phyloP scores from a whole-genome alignment of 2,113 vertebrate genomes.

The Pantherophis guttatus region DNA sequence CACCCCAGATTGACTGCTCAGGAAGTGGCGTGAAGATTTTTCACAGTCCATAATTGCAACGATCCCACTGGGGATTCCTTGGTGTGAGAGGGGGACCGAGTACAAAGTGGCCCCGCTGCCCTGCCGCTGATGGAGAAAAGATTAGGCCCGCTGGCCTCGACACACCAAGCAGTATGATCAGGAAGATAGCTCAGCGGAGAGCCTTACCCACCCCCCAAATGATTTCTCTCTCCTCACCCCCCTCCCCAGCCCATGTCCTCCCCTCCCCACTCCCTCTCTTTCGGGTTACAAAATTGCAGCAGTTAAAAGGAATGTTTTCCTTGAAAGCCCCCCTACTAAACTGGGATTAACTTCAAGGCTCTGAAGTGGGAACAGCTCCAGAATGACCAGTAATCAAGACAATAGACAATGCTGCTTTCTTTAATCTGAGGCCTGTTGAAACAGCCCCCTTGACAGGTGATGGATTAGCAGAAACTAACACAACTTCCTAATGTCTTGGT shows the following conservation, averaged over 20 bases:
- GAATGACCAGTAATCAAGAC: constrained; percentile 19
- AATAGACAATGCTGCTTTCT: constrained; percentile 37
- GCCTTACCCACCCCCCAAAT: background rate
- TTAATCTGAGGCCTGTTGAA: constrained; percentile 27
- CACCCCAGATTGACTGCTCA: background rate
- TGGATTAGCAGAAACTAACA: constrained; percentile 63
- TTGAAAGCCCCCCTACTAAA: constrained; percentile 10
- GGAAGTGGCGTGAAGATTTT: background rate
- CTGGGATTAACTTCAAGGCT: constrained; percentile 29
- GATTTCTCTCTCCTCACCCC: background rate
- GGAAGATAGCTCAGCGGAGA: background rate
- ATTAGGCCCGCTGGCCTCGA: background rate
- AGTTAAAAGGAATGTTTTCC: constrained; percentile 8
- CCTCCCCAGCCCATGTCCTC: too few relatives aligned
- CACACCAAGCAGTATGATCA: background rate
- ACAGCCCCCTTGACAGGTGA: constrained; percentile 69
- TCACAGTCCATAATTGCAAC: rapidly evolving
- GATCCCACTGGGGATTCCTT: background rate
- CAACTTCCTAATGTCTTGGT: constrained; percentile 58
- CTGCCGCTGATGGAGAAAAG: background rate
- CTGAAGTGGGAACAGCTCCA: constrained; percentile 16
- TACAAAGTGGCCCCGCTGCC: background rate
- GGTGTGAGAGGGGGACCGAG: background rate
- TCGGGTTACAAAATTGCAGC: background rate
- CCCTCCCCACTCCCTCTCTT: background rate